phyloP scores from a whole-genome alignment of 2,113 vertebrate species.

The Heterocephalus glaber region DNA sequence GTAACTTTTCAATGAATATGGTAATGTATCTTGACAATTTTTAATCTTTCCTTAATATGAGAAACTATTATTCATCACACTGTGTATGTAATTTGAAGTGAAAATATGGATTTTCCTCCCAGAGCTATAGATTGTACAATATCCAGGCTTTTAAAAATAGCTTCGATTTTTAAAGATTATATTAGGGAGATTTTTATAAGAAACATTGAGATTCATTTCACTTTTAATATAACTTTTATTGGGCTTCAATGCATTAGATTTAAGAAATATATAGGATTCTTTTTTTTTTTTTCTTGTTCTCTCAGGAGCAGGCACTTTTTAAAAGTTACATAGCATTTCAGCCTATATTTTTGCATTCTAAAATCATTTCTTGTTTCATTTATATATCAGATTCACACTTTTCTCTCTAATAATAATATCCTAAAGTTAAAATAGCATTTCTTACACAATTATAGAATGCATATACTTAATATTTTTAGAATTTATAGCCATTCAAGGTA shows the following conservation, averaged over 20 bases:
- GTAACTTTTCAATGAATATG: slow-evolving; percentile 3
- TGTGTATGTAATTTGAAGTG: slow-evolving; percentile 80
- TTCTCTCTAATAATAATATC: background rate
- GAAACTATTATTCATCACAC: slow-evolving; percentile 85
- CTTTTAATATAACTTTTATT: slow-evolving; percentile 48
- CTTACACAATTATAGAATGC: background rate
- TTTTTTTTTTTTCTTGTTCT: background rate
- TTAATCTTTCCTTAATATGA: slow-evolving; percentile 84
- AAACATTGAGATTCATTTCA: slow-evolving; percentile 33
- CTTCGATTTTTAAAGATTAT: background rate
- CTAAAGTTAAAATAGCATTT: background rate
- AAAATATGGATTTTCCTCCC: slow-evolving; percentile 71
- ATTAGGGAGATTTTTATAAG: slow-evolving; percentile 36
- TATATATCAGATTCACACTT: background rate
- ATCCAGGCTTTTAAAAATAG: background rate
- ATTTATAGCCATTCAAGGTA: background rate
- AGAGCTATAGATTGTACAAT: background rate
- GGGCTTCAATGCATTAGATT: background rate
- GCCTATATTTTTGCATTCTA: background rate
- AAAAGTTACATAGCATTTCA: background rate
- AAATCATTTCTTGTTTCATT: background rate
- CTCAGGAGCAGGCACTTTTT: background rate
- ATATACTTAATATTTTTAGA: background rate
- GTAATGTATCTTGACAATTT: slow-evolving; percentile 84
- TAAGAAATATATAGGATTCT: background rate